A percentile compares a stretch with the other conserved stretches of the same genome.
Evolutionary conservation across 2,113 vertebrate genomes (phyloP).

Genomic region (Catharus minimus): DNA sequence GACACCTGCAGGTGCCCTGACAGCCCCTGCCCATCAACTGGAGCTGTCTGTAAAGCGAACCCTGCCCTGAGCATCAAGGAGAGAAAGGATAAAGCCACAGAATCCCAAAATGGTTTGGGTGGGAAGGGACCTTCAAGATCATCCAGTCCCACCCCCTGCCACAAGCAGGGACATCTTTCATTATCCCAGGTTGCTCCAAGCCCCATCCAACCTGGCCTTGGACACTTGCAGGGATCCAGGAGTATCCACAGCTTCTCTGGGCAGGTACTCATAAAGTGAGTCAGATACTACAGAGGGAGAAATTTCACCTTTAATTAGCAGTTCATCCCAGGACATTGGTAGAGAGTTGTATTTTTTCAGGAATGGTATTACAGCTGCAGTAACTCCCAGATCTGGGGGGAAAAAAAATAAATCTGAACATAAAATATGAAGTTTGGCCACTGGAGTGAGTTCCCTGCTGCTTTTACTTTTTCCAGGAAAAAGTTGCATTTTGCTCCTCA

Average conservation of each 20-base stretch:
- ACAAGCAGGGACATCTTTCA: fast-evolving
- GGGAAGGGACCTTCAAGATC: not conserved
- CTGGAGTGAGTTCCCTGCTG: not conserved
- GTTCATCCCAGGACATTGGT: not conserved
- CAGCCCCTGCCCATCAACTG: not conserved
- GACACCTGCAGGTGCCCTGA: not conserved
- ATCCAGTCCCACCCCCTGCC: not conserved
- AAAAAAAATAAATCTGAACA: not conserved
- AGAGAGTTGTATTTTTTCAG: not conserved
- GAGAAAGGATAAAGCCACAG: not conserved
- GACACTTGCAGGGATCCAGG: not conserved
- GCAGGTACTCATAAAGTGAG: not conserved
- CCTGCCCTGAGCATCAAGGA: not conserved
- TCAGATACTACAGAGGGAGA: not conserved
- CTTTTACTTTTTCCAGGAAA: not conserved
- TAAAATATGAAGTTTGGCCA: not conserved
- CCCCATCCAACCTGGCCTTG: fast-evolving
- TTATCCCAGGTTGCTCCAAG: not conserved
- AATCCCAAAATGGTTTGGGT: not conserved
- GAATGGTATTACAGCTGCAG: fast-evolving
- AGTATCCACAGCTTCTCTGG: not conserved
- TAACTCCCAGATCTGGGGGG: fast-evolving
- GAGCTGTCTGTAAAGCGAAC: not conserved
- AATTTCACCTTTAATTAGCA: not conserved
- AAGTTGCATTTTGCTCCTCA: not conserved